Evolutionary conservation across 2,888 invertebrate genomes (phyloP).

Genomic region (Oscheius sp.): DNA sequence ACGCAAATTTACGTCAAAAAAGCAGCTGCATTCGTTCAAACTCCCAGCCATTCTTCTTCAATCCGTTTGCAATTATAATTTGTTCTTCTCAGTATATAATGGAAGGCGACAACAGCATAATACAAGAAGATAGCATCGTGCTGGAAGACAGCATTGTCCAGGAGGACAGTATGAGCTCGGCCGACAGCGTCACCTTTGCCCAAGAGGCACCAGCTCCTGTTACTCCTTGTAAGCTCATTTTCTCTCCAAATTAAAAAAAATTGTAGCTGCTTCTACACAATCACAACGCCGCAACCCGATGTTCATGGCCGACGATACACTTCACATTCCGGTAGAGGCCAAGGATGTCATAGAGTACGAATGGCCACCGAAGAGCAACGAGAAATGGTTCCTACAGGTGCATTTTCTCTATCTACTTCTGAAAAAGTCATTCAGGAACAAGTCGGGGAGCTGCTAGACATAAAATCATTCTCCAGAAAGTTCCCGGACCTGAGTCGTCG

Average conservation of each 20-base stretch:
- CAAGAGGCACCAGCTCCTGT: not conserved
- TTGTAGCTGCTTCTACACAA: slow-evolving; percentile 11
- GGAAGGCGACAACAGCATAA: slow-evolving; percentile 25
- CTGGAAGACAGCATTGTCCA: slow-evolving; percentile 13
- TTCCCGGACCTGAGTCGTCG: slow-evolving; percentile 73
- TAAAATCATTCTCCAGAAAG: slow-evolving; percentile 95
- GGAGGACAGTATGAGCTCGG: slow-evolving; percentile 32
- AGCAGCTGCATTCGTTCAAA: too few species aligned
- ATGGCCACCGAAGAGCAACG: slow-evolving; percentile 71
- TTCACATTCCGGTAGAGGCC: slow-evolving; percentile 45
- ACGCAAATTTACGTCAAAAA: too few species aligned
- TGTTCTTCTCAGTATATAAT: too few species aligned
- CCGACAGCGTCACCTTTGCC: slow-evolving; percentile 30
- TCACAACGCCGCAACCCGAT: slow-evolving; percentile 16
- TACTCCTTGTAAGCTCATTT: not conserved
- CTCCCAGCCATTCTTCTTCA: too few species aligned
- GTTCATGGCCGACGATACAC: slow-evolving; percentile 31
- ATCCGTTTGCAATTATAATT: too few species aligned
- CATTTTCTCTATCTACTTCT: slow-evolving; percentile 14
- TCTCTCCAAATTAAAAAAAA: not conserved
- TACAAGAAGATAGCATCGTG: slow-evolving; percentile 13
- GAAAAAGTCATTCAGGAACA: slow-evolving; percentile 82
- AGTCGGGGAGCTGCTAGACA: slow-evolving; percentile 90
- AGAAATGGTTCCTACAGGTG: slow-evolving; percentile 68
- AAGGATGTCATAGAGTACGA: slow-evolving; percentile 71